Evolutionary conservation across 2,888 invertebrate species (phyloP), one percentile per base, ranked within the genome.

Genomic region (Elmis aenea): DNA sequence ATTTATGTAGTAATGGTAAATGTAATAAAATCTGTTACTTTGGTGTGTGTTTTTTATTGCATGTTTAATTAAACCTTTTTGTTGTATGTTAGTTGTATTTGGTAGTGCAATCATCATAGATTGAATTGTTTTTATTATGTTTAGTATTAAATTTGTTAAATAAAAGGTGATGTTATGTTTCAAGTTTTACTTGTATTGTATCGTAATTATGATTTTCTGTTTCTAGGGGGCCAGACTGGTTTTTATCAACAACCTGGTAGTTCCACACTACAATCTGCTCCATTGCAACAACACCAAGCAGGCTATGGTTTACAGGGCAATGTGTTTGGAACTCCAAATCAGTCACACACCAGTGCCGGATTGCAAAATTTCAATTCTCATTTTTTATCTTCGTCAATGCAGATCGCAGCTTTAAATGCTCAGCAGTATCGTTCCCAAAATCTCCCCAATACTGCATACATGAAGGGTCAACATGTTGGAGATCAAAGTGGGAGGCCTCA

Each of bases 391-490:
- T 73, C 77, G 1, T 76, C 81, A 41, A 73, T 82, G 41, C 74
- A 83, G 54, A 77, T 75, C 64, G 82, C 63, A 51, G 78, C 79
- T 38, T 62, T 70, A 18, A 75, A 76, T 41, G 75, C 76, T 4
- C 68, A 73, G 50, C 81, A 80, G 61, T 80, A 74, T 64, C 75
- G 79, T 37, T 78, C 77, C 54, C 76, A 73, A 1, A 73, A 76
- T 42, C 68, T 76, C 54, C 73, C 73, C 6, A 69, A 67, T 42
- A 71, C 74, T 5, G 50, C 49, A 1, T 68, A 66, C 48, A 58
- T 67, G 55, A 68, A 65, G 46, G 56, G 62, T 18, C 62, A 63
- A 42, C 60, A 59, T 42, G 55, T 59, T 33, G 55, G 59, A 25
- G 60, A 58, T 43, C 54, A 61, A 43, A 52, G 52, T 38, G 58